Conservation (phyloP, 2,888 invertebrate genomes). For the Epistrophella euchroma region DNA sequence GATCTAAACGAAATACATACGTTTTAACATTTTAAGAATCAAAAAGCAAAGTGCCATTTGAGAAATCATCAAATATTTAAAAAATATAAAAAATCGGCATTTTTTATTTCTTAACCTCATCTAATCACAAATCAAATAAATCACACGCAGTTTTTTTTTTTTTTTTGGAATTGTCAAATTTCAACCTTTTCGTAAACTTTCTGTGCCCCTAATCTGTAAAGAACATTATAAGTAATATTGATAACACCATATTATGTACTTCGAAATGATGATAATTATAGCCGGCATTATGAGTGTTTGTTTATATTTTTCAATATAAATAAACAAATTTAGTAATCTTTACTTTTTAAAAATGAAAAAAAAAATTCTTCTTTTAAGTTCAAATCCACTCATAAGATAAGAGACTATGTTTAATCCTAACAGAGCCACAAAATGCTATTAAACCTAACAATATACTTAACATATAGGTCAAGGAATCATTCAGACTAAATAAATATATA, state of each 20-base stretch:
- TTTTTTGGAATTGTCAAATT: background rate
- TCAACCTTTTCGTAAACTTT: background rate
- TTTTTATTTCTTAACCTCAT: background rate
- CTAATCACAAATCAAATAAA: background rate
- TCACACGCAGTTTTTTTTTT: background rate
- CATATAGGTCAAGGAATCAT: conserved; percentile 18
- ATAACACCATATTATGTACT: conserved; percentile 31
- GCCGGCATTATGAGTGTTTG: conserved; percentile 39
- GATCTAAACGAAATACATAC: too few species aligned
- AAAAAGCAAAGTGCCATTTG: too few species aligned
- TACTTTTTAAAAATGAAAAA: background rate
- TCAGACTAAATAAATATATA: background rate
- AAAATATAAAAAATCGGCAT: background rate
- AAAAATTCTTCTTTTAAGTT: conserved; percentile 1
- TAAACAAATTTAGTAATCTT: conserved; percentile 44
- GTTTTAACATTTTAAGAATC: too few species aligned
- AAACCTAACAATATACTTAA: background rate
- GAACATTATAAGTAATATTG: conserved; percentile 25
- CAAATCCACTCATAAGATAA: conserved; percentile 18
- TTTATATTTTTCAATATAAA: conserved; percentile 37
- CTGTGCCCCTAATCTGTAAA: conserved; percentile 2
- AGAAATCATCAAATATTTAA: too few species aligned
- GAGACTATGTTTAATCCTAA: background rate
- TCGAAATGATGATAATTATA: conserved; percentile 44
- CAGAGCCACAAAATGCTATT: background rate